Evolutionary conservation across 2,797 vertebrate species (phyloP), one percentile per base, ranked within the genome.

Genomic region (Rhinatrema bivittatum): DNA sequence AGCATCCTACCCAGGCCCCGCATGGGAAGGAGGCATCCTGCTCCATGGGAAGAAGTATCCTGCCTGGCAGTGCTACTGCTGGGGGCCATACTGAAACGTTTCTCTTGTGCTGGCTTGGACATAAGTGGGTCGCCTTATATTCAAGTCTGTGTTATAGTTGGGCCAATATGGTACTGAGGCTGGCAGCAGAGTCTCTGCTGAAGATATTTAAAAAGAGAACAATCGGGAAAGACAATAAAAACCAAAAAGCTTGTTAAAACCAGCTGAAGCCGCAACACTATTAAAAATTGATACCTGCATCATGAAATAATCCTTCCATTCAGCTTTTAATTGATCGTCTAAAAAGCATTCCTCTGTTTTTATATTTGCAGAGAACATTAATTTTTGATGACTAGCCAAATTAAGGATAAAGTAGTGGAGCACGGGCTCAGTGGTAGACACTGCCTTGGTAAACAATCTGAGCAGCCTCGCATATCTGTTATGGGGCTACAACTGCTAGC

Each of bases 281-380:
- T 82, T 77, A 79, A 83, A 81, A 75, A 81, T 79, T 73, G 49
- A 77, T 75, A 55, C 61, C 68, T 62, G 19, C n/a, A n/a, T n/a
- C 5, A 39, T 78, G 74, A 82, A 74, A 73, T 79, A 66, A 72
- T 73, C 46, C 21, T 50, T 50, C 53, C 10, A 43, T 43, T 20
- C 55, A 72, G 75, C 72, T 80, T 70, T 77, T 78, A 79, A 82
- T 77, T 72, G 78, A 78, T 76, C 72, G 65, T 42, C 60, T 77
- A 59, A 72, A 62, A 75, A 80, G 74, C 64, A 20, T 13, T 18
- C 32, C 50, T 67, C 42, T 44, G 39, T 25, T 56, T 31, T 63
- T 71, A 60, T 54, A 59, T 72, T 64, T 50, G 42, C 43, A 53
- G 46, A 7, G 12, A 56, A 65, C 66, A 58, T 71, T 72, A 53